Evolutionary conservation across 1,140 invertebrate species (phyloP), one percentile per base, ranked within the genome.

Genomic region (Drosophila azteca): DNA sequence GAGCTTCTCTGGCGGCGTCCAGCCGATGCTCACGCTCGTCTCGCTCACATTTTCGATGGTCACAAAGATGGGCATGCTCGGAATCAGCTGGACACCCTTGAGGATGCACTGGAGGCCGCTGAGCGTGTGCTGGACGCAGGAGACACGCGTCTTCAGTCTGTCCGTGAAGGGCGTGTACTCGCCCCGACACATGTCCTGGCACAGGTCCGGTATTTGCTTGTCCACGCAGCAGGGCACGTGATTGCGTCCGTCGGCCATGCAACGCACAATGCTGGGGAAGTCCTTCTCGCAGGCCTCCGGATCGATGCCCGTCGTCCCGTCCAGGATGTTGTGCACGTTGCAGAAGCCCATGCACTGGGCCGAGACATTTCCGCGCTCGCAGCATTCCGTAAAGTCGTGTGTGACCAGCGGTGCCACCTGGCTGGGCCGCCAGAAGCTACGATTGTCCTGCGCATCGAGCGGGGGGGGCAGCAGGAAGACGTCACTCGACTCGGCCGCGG

Each of bases 151-250:
- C 91, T 96, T 95, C 17, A 97, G 95, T 65, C 95, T 95, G 89
- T 96, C 95, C 0, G 96, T 96, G n/a, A 96, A 95, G 0, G 95
- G 93, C 0, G 95, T 96, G 90, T 96, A 97, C 78, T 96, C 95
- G 35, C 96, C 96, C n/a, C 95, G 92, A 83, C 96, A 97, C 52
- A 97, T 95, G 76, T 97, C 96, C 83, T 96, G 96, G 89, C 96
- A 97, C 57, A 96, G 94, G 90, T 96, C 95, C 0, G 96, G 96
- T 17, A 97, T 95, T 52, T 94, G 93, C 90, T 96, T 95, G 65
- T 95, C 94, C 15, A 95, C 94, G 84, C 96, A 97, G 90, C 96
- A 97, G 0, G 96, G 96, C 41, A 96, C 95, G 92, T 97, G 96
- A 92, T 97, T 96, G 24, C 96, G 93, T 0, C 96, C 95, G 91